A percentile compares a stretch with the other conserved stretches of the same genome.
phyloP scores from a whole-genome alignment of 1,140 invertebrate species.

The Halesus radiatus region DNA sequence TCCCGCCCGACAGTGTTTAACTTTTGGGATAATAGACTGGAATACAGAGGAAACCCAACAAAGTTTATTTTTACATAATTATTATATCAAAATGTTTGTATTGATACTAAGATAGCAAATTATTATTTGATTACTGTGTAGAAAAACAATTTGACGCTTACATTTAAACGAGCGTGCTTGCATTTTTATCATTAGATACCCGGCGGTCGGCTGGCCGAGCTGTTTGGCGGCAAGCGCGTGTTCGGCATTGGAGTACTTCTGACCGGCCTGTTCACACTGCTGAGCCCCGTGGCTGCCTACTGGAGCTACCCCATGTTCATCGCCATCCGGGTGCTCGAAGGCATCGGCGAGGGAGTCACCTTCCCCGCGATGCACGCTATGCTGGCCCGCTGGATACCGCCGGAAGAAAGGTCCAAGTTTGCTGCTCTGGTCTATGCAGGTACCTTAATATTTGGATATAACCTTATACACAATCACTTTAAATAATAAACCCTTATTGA shows the following conservation, averaged over 20 bases:
- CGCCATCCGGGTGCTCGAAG: slow-evolving; percentile 84
- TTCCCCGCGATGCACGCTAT: slow-evolving; percentile 88
- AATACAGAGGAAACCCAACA: too few relatives aligned
- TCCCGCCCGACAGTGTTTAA: too few relatives aligned
- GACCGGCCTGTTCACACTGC: slow-evolving; percentile 83
- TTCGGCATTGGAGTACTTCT: slow-evolving; percentile 84
- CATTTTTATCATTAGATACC: slow-evolving; percentile 70
- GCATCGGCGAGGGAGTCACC: slow-evolving; percentile 89
- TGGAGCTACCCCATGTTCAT: slow-evolving; percentile 81
- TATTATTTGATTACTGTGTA: too few relatives aligned
- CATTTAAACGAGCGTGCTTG: neutral
- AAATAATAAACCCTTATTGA: neutral
- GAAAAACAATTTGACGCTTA: too few relatives aligned
- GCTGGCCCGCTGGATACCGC: slow-evolving; percentile 86
- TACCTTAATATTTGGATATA: slow-evolving; percentile 57
- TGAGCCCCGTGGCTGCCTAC: slow-evolving; percentile 81
- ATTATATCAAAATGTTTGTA: too few relatives aligned
- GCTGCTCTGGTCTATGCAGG: slow-evolving; percentile 85
- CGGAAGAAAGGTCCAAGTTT: slow-evolving; percentile 84
- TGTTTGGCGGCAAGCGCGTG: slow-evolving; percentile 84
- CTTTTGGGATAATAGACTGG: too few relatives aligned
- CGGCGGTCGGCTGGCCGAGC: slow-evolving; percentile 85
- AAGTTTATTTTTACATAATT: too few relatives aligned
- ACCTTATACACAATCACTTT: neutral
- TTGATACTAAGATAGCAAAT: too few relatives aligned